These are phyloP conservation scores for Apotomis capreana DNA, from an alignment of 2,888 invertebrate species.

Conservation along the genomic window DNA sequence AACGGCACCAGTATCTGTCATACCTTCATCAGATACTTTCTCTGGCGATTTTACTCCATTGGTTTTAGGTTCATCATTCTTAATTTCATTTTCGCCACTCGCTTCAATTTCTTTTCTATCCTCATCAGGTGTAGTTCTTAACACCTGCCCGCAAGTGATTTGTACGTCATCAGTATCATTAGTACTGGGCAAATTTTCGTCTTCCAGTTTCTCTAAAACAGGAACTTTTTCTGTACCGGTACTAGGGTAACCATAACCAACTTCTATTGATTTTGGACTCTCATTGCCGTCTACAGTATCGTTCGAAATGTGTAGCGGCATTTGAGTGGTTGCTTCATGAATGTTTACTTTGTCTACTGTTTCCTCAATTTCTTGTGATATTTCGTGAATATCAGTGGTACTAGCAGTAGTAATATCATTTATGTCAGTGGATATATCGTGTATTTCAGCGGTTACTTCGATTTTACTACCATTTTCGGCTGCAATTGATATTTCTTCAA, in stretches of 20 bases:
- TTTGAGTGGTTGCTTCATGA: slow-evolving; percentile 63
- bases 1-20: slow-evolving; percentile 20
- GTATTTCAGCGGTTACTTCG: slow-evolving; percentile 21
- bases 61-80: slow-evolving; percentile 50
- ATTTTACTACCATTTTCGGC: neutral
- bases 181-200: slow-evolving; percentile 69
- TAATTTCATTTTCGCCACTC: slow-evolving; percentile 48
- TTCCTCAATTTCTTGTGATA: slow-evolving; percentile 21
- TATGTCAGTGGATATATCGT: slow-evolving; percentile 49
- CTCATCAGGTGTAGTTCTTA: slow-evolving; percentile 50
- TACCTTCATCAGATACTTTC: slow-evolving; percentile 48
- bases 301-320: slow-evolving; percentile 53
- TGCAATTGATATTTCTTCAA: slow-evolving; percentile 40
- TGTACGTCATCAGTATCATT: slow-evolving; percentile 74
- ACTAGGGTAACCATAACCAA: slow-evolving; percentile 64
- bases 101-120: slow-evolving; percentile 53
- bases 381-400: slow-evolving; percentile 14
- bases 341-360: slow-evolving; percentile 47
- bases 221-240: slow-evolving; percentile 55
- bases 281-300: slow-evolving; percentile 59
- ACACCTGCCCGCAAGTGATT: slow-evolving; percentile 72
- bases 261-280: slow-evolving; percentile 63
- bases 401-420: slow-evolving; percentile 20
- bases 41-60: slow-evolving; percentile 56
- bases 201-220: slow-evolving; percentile 65